Base-by-base conservation (phyloP, 2,797 vertebrate genomes). In the Chelmon rostratus region DNA sequence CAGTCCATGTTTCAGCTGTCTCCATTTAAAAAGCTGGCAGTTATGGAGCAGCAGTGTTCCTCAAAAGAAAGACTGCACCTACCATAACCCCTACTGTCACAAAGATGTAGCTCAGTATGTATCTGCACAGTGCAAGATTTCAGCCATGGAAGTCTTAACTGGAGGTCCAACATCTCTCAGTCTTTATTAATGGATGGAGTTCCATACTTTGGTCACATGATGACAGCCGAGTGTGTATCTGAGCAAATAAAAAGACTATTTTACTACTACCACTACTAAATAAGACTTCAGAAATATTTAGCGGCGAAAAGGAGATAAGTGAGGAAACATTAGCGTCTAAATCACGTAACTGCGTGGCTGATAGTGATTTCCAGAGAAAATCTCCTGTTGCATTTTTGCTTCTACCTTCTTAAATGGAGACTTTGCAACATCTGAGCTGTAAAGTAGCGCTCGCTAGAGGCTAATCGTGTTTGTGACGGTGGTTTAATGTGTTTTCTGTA, bases 401-500 rank as follows among this genome's bases (percentile, higher is more conserved):
- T 65, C 35, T 12, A 1, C 21, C 18, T 33, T 25, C 13, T 49
- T 11, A 38, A 37, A 16, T 11, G 3, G 37, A 18, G 13, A 23
- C 38, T 4, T 16, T 18, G 8, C 1, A 3, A 42, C 47, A 9
- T 21, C 7, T 35, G 35, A 38, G 31, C 25, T 64, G 50, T 38
- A 46, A 16, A 2, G 6, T 3, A 8, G 37, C 16, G 33, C n/a
- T 40, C 4, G 6, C 13, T 61, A 9, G 21, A 57, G 21, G 21
- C 37, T 5, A 8, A 23, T 13, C 35, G 33, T 9, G 8, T 42
- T 61, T 62, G 46, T 35, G 21, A 25, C 25, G 23, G 28, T 40
- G 6, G n/a, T 52, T 65, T 59, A 33, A 46, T n/a, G 28, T 25
- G 2, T 21, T 40, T 38, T 57, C 68, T 57, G 80, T 53, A 31